Conservation (phyloP, 2,888 invertebrate species). For the Boloria selene region DNA sequence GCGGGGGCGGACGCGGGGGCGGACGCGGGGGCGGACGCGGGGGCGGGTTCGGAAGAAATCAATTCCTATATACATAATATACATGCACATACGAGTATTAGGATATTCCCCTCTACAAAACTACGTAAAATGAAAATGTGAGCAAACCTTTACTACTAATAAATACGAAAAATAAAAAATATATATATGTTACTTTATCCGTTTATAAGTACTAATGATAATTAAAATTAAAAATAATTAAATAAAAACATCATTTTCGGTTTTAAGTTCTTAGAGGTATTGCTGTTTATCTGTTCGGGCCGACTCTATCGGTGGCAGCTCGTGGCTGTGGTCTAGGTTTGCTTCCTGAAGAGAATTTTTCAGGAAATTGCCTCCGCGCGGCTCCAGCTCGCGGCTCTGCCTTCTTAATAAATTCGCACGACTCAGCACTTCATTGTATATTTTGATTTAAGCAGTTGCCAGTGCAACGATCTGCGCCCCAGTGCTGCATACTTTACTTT, state of each 20-base stretch:
- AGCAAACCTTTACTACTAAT: too few species aligned
- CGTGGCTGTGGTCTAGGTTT: conserved; percentile 9
- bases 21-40: too few species aligned
- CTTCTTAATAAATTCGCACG: conserved; percentile 21
- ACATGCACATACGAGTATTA: background rate
- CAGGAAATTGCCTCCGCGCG: conserved; percentile 49
- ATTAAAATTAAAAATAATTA: too few species aligned
- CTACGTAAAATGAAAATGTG: too few species aligned
- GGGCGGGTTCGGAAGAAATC: too few species aligned
- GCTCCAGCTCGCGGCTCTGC: conserved; percentile 25
- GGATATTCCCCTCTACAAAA: background rate
- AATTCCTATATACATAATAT: background rate
- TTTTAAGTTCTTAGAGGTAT: too few species aligned
- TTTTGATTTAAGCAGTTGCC: conserved; percentile 13
- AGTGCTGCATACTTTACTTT: background rate
- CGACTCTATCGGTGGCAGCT: background rate
- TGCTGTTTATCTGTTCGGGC: too few species aligned
- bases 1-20: too few species aligned
- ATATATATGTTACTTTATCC: too few species aligned
- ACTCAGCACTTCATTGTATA: conserved; percentile 18
- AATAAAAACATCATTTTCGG: too few species aligned
- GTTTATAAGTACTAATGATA: too few species aligned
- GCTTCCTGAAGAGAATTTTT: conserved; percentile 42
- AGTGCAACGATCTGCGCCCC: conserved; percentile 1
- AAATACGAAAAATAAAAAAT: too few species aligned